phyloP scores from a whole-genome alignment of 2,113 vertebrate species.

The Siniperca chuatsi region DNA sequence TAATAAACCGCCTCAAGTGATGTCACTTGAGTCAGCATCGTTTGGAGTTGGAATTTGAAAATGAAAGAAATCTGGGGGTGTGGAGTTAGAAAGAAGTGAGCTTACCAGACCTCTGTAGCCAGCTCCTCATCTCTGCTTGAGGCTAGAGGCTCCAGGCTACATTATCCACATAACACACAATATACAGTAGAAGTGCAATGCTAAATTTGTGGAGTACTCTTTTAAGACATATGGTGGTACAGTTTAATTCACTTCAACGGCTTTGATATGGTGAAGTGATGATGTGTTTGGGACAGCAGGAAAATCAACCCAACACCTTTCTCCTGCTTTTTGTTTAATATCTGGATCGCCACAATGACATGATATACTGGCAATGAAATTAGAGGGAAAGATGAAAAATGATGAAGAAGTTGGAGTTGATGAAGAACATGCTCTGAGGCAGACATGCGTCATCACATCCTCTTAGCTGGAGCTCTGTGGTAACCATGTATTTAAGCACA shows the following conservation, averaged over 20 bases:
- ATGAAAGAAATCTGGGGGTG: too few species aligned
- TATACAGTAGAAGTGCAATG: too few species aligned
- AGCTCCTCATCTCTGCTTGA: background rate
- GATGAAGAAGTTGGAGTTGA: background rate
- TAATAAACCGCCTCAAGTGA: background rate
- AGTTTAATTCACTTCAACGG: background rate
- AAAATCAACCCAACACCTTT: conserved; percentile 6
- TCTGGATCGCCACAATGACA: background rate
- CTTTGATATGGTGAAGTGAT: conserved; percentile 22
- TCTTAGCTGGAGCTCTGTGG: background rate
- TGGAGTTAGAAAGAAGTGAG: too few species aligned
- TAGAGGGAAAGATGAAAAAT: background rate
- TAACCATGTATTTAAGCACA: background rate
- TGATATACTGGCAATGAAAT: background rate
- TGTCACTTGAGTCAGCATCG: background rate
- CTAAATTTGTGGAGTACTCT: background rate
- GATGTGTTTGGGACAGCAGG: background rate
- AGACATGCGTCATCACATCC: background rate
- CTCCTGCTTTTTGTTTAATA: background rate
- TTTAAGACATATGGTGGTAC: background rate
- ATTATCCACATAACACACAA: background rate
- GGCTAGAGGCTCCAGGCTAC: background rate
- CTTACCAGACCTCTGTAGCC: background rate
- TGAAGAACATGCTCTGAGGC: conserved; percentile 19
- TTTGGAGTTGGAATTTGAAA: too few species aligned